These are phyloP conservation scores for Lasioglossum figueresi DNA, from an alignment of 2,888 invertebrate genomes.

Conservation along the genomic window DNA sequence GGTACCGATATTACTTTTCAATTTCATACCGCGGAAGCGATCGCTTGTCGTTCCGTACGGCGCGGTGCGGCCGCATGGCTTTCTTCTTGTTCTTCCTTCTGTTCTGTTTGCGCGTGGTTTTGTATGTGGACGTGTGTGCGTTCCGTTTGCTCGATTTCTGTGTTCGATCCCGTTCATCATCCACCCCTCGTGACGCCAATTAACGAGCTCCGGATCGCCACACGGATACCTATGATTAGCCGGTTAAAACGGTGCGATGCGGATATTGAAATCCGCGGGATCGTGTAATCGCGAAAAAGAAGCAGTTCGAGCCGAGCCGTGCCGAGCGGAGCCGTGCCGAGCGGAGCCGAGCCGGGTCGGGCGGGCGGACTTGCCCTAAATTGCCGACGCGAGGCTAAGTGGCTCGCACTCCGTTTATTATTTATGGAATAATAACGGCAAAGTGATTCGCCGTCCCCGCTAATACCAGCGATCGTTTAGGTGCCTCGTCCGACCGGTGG, in stretches of 20 bases:
- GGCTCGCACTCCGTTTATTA: slow-evolving; percentile 40
- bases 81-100: slow-evolving; percentile 3
- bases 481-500: neutral
- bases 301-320: neutral
- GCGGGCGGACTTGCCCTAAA: slow-evolving; percentile 31
- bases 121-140: neutral
- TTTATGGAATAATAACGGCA: slow-evolving; percentile 52
- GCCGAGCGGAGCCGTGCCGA: neutral
- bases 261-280: slow-evolving; percentile 69
- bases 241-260: slow-evolving; percentile 58
- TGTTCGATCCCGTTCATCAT: slow-evolving; percentile 35
- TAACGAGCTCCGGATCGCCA: slow-evolving; percentile 51
- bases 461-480: neutral
- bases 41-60: slow-evolving; percentile 21
- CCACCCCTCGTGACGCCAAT: slow-evolving; percentile 55
- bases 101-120: neutral
- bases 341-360: neutral
- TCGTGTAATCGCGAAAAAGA: slow-evolving; percentile 47
- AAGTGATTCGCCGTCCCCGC: slow-evolving; percentile 18
- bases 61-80: neutral
- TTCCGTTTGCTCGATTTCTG: slow-evolving; percentile 23
- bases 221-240: slow-evolving; percentile 64
- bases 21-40: slow-evolving; percentile 58
- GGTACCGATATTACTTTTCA: slow-evolving; percentile 69
- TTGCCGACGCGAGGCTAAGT: slow-evolving; percentile 33